Base-by-base conservation (phyloP, 2,888 invertebrate genomes). In the Gari tellinella region DNA sequence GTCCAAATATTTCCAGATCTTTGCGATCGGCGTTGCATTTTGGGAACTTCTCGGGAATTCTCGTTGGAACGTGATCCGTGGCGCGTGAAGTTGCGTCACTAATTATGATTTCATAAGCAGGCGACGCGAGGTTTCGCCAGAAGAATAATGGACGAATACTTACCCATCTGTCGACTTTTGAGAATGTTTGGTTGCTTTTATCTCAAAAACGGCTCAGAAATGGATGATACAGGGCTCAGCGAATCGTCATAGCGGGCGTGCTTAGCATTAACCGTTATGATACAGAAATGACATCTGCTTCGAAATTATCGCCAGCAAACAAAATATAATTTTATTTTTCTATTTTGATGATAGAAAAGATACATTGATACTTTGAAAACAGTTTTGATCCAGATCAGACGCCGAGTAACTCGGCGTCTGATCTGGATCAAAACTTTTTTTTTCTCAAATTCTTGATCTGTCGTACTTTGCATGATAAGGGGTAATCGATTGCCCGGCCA, bases 31-130 rank as follows among this genome's bases (percentile, higher is more conserved):
- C 37, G 41, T 40, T 31, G 49, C 19, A 37, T 21, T 57, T 57
- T 38, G 48, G 52, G 31, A 23, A 53, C 45, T 38, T 70, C 60
- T 78, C 78, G 73, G 49, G 48, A 78, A 64, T 62, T 72, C 69
- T 78, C 73, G 53, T 40, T 51, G 64, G 51, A 66, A 66, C 73
- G 78, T 55, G 66, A 78, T 70, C 66, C 67, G 23, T 43, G 48
- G 73, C 69, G 78, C 78, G 81, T 73, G 78, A 81, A 79, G 70
- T 81, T 81, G 65, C 81, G 81, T 81, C 81, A 81, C 75, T 73
- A 78, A 78, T 78, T 66, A 64, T 63, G 48, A 67, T 67, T 63
- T 55, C 69, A 72, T 67, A 66, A 63, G 58, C 26, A 38, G 46
- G 17, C 73, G 70, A 62, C 46, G 37, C 51, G 55, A 60, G 48